A percentile compares a stretch with the other conserved stretches of the same genome.
These are phyloP conservation scores for Hyperoplus immaculatus DNA, from an alignment of 2,797 vertebrate genomes.

Conservation along the genomic window DNA sequence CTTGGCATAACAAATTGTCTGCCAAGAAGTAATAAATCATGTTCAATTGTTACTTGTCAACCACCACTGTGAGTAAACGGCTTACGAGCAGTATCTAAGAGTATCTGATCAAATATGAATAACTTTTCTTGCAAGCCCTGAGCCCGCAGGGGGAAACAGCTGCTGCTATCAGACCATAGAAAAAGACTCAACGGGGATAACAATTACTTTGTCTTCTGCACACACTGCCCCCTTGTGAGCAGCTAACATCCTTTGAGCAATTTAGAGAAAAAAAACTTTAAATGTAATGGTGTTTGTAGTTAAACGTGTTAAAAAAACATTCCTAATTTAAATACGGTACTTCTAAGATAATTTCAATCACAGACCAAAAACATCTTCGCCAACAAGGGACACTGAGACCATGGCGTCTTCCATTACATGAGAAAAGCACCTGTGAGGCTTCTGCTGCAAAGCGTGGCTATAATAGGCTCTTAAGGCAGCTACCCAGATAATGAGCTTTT, in stretches of 20 bases:
- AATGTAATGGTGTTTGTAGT: conserved; percentile 6
- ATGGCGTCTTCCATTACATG: conserved; percentile 65
- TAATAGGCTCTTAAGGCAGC: conserved; percentile 27
- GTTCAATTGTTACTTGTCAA: neutral
- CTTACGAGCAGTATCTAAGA: conserved; percentile 13
- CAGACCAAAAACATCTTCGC: conserved; percentile 38
- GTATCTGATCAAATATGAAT: conserved; percentile 42
- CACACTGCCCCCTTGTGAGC: conserved; percentile 84
- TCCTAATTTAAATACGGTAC: neutral
- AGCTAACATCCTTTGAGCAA: conserved; percentile 34
- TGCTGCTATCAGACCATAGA: conserved; percentile 17
- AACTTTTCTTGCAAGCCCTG: conserved; percentile 34
- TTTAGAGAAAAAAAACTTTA: conserved; percentile 23
- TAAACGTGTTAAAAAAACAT: conserved; percentile 1
- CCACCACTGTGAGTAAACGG: neutral
- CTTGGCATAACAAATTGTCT: conserved; percentile 6
- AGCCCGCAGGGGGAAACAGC: conserved; percentile 42
- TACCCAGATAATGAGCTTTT: conserved; percentile 21
- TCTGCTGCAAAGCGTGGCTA: conserved; percentile 23
- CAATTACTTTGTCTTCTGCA: conserved; percentile 45
- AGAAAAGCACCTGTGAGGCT: conserved; percentile 46
- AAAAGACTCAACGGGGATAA: conserved; percentile 28
- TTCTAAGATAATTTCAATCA: conserved; percentile 1
- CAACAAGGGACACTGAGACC: conserved; percentile 63
- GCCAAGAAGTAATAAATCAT: neutral